These are phyloP conservation scores for Pedetes capensis DNA, from an alignment of 2,113 vertebrate species.

Conservation along the genomic window DNA sequence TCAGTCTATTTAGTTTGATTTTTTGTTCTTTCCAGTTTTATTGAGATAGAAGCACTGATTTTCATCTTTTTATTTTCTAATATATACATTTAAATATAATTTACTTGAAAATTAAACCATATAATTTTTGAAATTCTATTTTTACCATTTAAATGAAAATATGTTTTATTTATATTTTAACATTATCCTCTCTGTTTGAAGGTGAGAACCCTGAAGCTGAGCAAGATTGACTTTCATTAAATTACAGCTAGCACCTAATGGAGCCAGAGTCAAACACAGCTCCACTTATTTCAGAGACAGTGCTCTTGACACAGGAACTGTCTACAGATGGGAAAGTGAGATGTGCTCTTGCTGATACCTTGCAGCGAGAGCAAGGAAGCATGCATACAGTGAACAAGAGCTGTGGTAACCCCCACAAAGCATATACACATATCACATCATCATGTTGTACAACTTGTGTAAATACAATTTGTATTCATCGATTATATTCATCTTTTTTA, in stretches of 20 bases:
- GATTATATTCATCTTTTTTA: background rate
- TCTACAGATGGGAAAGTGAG: background rate
- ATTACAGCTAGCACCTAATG: background rate
- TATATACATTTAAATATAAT: background rate
- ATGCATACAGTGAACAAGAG: rapidly evolving
- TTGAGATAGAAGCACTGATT: background rate
- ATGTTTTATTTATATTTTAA: background rate
- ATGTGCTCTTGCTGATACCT: rapidly evolving
- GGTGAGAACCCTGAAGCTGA: background rate
- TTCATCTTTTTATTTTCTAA: background rate
- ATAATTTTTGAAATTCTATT: background rate
- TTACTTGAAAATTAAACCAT: background rate
- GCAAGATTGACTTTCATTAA: background rate
- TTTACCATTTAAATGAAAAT: background rate
- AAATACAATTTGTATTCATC: background rate
- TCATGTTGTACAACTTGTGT: background rate
- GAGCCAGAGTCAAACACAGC: background rate
- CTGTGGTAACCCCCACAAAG: background rate
- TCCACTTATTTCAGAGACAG: background rate
- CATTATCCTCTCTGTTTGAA: no score
- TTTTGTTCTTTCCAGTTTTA: background rate
- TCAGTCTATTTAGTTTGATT: background rate
- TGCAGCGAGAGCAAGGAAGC: background rate
- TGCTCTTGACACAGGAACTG: background rate
- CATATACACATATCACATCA: background rate